Base-by-base conservation (phyloP, 2,888 invertebrate species). In the Gasteruption jaculator region DNA sequence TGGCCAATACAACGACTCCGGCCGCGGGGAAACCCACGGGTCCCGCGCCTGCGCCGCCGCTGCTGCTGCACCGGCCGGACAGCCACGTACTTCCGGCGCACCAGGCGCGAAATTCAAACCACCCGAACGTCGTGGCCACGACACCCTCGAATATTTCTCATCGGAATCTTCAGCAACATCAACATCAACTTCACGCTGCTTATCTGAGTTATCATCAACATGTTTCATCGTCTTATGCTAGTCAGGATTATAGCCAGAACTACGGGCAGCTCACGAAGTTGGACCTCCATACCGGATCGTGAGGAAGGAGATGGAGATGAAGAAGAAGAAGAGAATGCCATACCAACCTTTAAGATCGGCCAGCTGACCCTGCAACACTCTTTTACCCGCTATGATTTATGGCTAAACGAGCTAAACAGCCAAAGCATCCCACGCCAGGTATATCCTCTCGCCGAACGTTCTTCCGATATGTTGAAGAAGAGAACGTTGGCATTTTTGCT, bases 301-400 rank as follows among this genome's bases (percentile, higher is more conserved):
- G 56, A 64, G 53, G 43, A 42, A 42, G 41, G 48, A 43, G 33
- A 42, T 36, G 24, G 16, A 18, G 26, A 31, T 43, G 33, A 35
- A 41, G 34, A 24, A 36, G 45, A 25, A 15, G 20, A 27, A 48
- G 44, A 46, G 49, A 52, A 54, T 44, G 48, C 43, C 38, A 45
- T 49, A 46, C 48, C 47, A 43, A 43, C 46, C 46, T n/a, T n/a
- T n/a, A 55, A 58, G 53, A 59, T 48, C 56, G 53, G 56, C 53
- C 61, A 59, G 62, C 61, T 64, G 66, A 62, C 58, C 58, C 53
- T 53, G 55, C 54, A 55, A 59, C n/a, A n/a, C n/a, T n/a, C n/a
- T n/a, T n/a, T n/a, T n/a, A n/a, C n/a, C 53, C 52, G 51, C 46
- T 49, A 58, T 66, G 65, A 68, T 68, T 66, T 66, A 66, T 65